Evolutionary conservation across 2,113 vertebrate species (phyloP), one percentile per base, ranked within the genome.

Genomic region (Myiopsitta monachus): DNA sequence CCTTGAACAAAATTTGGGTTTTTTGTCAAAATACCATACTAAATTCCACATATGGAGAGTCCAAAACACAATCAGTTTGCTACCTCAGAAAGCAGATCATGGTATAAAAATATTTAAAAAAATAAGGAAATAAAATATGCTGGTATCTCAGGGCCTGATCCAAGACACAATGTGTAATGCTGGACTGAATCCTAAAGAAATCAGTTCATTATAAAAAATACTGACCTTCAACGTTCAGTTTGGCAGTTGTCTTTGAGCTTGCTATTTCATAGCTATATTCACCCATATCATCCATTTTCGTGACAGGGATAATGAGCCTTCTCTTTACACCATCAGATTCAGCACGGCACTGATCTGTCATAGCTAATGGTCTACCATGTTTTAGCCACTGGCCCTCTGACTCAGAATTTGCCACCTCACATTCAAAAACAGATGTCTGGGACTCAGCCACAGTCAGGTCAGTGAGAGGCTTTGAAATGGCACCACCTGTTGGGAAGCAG

Each of bases 191-290:
- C n/a, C 83, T 41, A 64, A 57, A 76, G 33, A 44, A 41, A 62
- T 38, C 7, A 66, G 23, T 27, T 33, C n/a, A 5, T 57, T 49
- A 23, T 11, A 54, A 82, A 87, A 73, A 87, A n/a, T 64, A 97
- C 98, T 97, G 95, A 99, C 99, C 99, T 98, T 99, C 99, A 3
- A 99, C 99, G 92, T 98, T 98, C 66, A 99, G 98, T 94, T 98
- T 99, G 62, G 99, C 99, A 36, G 98, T 98, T 64, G 99, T 99
- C 97, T 99, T 99, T 47, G 99, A 99, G 96, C 98, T 99, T 94
- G 99, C 99, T 95, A 99, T 98, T 98, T 99, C 98, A 92, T 99
- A 99, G 80, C 98, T 99, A 39, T 99, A 99, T 96, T 99, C 99
- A 57, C 98, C 99, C 28, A 99, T 96, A 63, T 99, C 99, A 77